These are phyloP conservation scores for Noctua pronuba DNA, from an alignment of 2,888 invertebrate species.

Conservation along the genomic window DNA sequence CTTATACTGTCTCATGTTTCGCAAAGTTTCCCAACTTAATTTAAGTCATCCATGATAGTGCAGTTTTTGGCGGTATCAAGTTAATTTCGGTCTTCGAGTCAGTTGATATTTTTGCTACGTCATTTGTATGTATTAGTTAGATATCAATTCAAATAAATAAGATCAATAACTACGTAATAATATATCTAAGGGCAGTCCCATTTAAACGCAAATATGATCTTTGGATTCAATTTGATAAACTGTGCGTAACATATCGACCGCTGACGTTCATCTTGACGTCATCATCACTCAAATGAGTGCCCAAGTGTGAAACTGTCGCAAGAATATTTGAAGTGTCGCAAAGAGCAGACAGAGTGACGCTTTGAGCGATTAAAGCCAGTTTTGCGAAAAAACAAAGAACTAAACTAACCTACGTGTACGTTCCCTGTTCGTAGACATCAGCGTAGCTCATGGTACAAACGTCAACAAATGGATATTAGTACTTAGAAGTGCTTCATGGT, in stretches of 20 bases:
- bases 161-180: neutral
- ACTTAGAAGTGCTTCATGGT: constrained; percentile 8
- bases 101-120: neutral
- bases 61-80: neutral
- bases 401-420: neutral
- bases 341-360: constrained; percentile 23
- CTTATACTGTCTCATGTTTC: constrained; percentile 11
- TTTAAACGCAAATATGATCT: constrained; percentile 17
- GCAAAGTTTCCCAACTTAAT: constrained; percentile 4
- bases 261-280: constrained; percentile 35
- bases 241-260: constrained; percentile 14
- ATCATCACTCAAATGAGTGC: constrained; percentile 12
- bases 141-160: neutral
- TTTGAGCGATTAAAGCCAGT: neutral
- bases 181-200: neutral
- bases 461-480: neutral
- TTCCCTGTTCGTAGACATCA: neutral
- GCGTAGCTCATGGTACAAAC: neutral
- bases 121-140: neutral
- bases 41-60: constrained; percentile 7
- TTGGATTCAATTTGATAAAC: constrained; percentile 19
- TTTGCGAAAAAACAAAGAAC: constrained; percentile 4
- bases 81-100: neutral
- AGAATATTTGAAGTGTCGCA: constrained; percentile 20
- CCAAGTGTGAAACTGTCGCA: constrained; percentile 27